Evolutionary conservation across 2,113 vertebrate species (phyloP).

Genomic region (Lutjanus erythropterus): DNA sequence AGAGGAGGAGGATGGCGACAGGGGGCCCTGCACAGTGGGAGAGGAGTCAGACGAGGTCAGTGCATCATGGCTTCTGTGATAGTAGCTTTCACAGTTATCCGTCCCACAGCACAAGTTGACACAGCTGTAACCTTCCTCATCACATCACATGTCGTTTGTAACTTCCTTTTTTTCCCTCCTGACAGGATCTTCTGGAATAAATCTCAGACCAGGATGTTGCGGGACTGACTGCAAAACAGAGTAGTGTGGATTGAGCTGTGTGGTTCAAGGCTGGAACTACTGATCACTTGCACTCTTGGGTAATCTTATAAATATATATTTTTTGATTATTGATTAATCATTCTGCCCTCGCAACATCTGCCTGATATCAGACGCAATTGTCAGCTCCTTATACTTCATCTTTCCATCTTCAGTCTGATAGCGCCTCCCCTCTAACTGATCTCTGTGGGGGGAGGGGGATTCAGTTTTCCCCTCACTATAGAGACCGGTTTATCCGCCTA

Average conservation of each 20-base stretch:
- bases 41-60: constrained; percentile 84
- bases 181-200: constrained; percentile 81
- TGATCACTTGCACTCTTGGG: neutral
- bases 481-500: no score
- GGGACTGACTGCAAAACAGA: constrained; percentile 9
- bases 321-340: neutral
- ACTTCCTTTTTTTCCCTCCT: constrained; percentile 38
- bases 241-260: constrained; percentile 18
- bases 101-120: constrained; percentile 38
- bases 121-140: constrained; percentile 53
- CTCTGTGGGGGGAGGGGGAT: no score
- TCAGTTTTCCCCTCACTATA: no score
- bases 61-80: constrained; percentile 36
- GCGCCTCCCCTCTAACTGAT: no score
- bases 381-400: no score
- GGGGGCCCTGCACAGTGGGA: constrained; percentile 49
- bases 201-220: constrained; percentile 37
- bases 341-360: neutral
- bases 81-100: constrained; percentile 46
- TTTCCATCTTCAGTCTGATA: no score
- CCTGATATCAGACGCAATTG: no score
- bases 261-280: constrained; percentile 11
- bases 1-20: constrained; percentile 62
- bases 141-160: constrained; percentile 51
- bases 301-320: neutral